phyloP scores from a whole-genome alignment of 2,113 vertebrate genomes.

The Thamnaconus septentrionalis region DNA sequence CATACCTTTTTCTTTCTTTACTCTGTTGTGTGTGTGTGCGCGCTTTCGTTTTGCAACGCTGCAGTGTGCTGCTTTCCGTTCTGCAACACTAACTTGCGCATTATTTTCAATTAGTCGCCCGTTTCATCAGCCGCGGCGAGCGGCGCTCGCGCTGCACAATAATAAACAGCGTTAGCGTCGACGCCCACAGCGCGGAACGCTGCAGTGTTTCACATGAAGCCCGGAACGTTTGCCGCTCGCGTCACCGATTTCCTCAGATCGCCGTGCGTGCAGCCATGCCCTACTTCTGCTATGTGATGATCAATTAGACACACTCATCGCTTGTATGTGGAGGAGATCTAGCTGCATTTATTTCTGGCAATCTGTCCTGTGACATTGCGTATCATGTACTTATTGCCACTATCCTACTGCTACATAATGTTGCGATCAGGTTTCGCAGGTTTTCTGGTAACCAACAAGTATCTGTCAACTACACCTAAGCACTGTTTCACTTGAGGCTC shows the following conservation, averaged over 20 bases:
- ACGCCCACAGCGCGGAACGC: slow-evolving; percentile 5
- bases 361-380: too few relatives aligned
- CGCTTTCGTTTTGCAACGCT: not conserved
- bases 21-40: too few relatives aligned
- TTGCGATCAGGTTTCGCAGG: too few relatives aligned
- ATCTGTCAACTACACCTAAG: too few relatives aligned
- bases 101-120: slow-evolving; percentile 50
- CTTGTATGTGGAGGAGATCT: not conserved
- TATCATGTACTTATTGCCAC: not conserved
- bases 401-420: too few relatives aligned
- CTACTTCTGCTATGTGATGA: slow-evolving; percentile 19
- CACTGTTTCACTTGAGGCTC: too few relatives aligned
- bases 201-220: slow-evolving; percentile 30
- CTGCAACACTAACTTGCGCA: slow-evolving; percentile 44
- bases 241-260: not conserved
- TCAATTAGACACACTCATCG: not conserved
- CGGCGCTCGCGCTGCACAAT: slow-evolving; percentile 41
- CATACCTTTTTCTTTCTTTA: too few relatives aligned
- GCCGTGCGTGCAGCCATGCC: slow-evolving; percentile 9
- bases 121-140: slow-evolving; percentile 48
- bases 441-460: too few relatives aligned
- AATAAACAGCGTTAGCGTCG: slow-evolving; percentile 16
- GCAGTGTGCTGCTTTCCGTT: slow-evolving; percentile 44
- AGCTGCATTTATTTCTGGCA: too few relatives aligned
- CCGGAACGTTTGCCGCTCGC: slow-evolving; percentile 7